Evolutionary conservation across 2,888 invertebrate species (phyloP).

Genomic region (Hirtodrosophila alboralis): DNA sequence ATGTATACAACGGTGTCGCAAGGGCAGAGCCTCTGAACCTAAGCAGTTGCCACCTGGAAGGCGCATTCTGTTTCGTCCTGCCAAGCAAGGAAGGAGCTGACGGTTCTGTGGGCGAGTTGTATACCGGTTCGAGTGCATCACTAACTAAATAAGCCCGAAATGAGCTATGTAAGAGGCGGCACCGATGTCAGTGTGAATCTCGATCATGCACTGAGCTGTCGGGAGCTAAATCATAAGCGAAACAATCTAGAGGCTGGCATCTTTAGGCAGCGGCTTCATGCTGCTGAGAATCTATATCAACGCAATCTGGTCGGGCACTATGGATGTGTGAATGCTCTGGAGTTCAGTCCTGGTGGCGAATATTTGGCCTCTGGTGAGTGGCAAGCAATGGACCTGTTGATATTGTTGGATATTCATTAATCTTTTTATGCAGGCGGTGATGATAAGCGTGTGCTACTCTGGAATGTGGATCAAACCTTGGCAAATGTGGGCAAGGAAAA

Average conservation of each 20-base stretch:
- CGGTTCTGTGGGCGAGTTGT: neutral
- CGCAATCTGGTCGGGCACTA: constrained; percentile 95
- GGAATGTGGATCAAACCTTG: constrained; percentile 93
- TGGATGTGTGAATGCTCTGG: constrained; percentile 98
- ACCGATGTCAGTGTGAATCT: constrained; percentile 44
- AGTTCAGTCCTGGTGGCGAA: constrained; percentile 95
- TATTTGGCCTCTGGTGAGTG: constrained; percentile 92
- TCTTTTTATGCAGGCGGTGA: constrained; percentile 90
- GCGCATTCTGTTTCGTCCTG: constrained; percentile 1
- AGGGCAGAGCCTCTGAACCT: constrained; percentile 27
- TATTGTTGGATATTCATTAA: constrained; percentile 87
- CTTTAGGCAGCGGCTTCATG: constrained; percentile 86
- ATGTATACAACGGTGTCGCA: constrained; percentile 55
- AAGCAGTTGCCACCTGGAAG: constrained; percentile 12
- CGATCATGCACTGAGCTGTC: constrained; percentile 45
- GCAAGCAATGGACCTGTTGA: constrained; percentile 50
- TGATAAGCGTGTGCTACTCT: constrained; percentile 94
- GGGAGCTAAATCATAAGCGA: constrained; percentile 43
- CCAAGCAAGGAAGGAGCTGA: constrained; percentile 1
- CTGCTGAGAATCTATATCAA: constrained; percentile 91
- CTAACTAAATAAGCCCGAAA: constrained; percentile 11
- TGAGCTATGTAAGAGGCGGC: constrained; percentile 47
- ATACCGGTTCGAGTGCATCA: too few relatives aligned
- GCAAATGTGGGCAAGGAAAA: constrained; percentile 83
- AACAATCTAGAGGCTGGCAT: constrained; percentile 46